Evolutionary conservation across 2,113 vertebrate species (phyloP), one percentile per base, ranked within the genome.

Genomic region (Chelonoidis abingdonii): DNA sequence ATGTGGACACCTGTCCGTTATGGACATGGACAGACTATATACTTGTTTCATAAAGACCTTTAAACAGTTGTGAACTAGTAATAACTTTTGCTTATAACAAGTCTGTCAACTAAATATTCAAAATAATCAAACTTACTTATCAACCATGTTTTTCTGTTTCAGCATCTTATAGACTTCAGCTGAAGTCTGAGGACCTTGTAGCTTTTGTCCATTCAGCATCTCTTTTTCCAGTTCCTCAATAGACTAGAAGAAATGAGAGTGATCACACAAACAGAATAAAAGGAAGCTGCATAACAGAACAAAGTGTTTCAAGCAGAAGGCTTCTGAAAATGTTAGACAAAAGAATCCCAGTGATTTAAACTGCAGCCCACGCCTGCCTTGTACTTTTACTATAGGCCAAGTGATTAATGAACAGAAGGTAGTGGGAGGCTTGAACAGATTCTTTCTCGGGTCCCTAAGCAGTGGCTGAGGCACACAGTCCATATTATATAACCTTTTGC

Each of bases 201-300:
- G 98, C 94, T 99, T 99, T 97, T 99, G 99, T 10, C 99, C 99
- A 2, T 99, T 99, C 84, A 99, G 97, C 99, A 99, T 98, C 93
- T 99, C 99, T 0, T 93, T 98, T 97, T 99, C 99, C 97, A 99
- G 97, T 79, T 99, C 98, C 62, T 94, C 95, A 6, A 99, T 98
- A 5, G 99, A 98, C 99, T 99, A 93, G 80, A 93, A 95, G 90
- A 96, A 81, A 97, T 69, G 84, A 94, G 85, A 86, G 4, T 1
- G 12, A 72, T 94, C 92, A 95, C 49, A 49, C 35, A 69, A 65
- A 80, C 35, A 65, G 50, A 38, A 44, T 38, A 6, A 78, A 72
- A 83, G 11, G 72, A 56, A 84, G 79, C 27, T 9, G 50, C 57
- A 52, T 57, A 29, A 83, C 47, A 35, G 47, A 78, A 78, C 41